phyloP scores from a whole-genome alignment of 1,140 invertebrate species.

The Cotesia vestalis region DNA sequence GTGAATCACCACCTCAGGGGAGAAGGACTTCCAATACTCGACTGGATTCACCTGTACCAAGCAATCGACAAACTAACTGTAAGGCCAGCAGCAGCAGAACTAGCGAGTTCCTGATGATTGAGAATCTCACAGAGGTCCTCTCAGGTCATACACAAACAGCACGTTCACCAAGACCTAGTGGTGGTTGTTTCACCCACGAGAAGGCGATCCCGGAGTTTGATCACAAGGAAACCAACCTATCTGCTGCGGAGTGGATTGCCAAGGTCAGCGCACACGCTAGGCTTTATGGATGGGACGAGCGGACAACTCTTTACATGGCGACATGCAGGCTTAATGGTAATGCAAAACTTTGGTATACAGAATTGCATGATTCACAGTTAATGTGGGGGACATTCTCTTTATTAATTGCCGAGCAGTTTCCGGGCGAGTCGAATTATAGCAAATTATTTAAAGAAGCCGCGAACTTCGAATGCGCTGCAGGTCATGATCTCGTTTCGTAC shows the following conservation, averaged over 20 bases:
- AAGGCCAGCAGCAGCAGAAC: too few relatives aligned
- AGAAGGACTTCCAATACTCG: too few relatives aligned
- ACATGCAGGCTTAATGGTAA: constrained; percentile 20
- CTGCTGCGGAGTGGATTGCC: constrained; percentile 27
- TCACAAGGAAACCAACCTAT: constrained; percentile 12
- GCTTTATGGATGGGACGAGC: constrained; percentile 33
- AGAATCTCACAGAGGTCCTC: constrained; percentile 5
- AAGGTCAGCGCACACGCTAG: constrained; percentile 21
- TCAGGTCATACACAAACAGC: background rate
- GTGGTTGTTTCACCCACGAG: constrained; percentile 22
- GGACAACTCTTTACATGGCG: constrained; percentile 23
- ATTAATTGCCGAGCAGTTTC: constrained; percentile 23
- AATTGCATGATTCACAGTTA: constrained; percentile 12
- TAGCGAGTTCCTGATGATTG: background rate
- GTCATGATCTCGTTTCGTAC: constrained; percentile 19
- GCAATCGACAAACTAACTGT: too few relatives aligned
- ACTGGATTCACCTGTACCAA: too few relatives aligned
- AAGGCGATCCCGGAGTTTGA: constrained; percentile 31
- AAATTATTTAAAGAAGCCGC: constrained; percentile 20
- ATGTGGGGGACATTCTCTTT: constrained; percentile 15
- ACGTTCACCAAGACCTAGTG: background rate
- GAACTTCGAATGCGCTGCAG: background rate
- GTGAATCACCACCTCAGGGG: too few relatives aligned
- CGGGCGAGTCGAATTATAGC: constrained; percentile 22
- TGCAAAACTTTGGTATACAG: constrained; percentile 30